Evolutionary conservation across 2,888 invertebrate species (phyloP).

Genomic region (Lasioglossum calceatum): DNA sequence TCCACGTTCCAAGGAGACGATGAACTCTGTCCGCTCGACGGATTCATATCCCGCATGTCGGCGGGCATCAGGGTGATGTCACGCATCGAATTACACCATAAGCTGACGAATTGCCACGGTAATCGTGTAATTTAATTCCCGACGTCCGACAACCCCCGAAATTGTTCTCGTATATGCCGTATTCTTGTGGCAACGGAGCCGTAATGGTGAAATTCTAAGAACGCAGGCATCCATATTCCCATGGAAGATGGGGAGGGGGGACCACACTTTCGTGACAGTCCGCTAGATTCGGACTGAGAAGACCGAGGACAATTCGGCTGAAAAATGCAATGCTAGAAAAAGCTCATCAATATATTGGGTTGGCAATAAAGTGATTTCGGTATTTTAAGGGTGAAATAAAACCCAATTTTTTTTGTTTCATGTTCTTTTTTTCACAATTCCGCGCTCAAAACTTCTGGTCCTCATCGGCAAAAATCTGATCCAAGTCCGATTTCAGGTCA

Average conservation of each 20-base stretch:
- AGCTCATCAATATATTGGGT: too few species aligned
- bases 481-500: too few species aligned
- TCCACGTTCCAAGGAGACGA: slow-evolving; percentile 26
- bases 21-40: slow-evolving; percentile 38
- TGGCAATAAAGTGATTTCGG: too few species aligned
- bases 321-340: not conserved
- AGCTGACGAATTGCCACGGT: slow-evolving; percentile 51
- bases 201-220: slow-evolving; percentile 60
- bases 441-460: too few species aligned
- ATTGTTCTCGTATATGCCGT: slow-evolving; percentile 49
- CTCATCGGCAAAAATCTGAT: too few species aligned
- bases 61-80: slow-evolving; percentile 31
- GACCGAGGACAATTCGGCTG: slow-evolving; percentile 28
- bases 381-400: too few species aligned
- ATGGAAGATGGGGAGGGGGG: slow-evolving; percentile 27
- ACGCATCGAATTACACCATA: slow-evolving; percentile 50
- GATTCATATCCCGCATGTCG: slow-evolving; percentile 36
- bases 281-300: slow-evolving; percentile 16
- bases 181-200: slow-evolving; percentile 37
- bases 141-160: slow-evolving; percentile 47
- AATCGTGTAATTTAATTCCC: slow-evolving; percentile 62
- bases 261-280: slow-evolving; percentile 46
- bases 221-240: slow-evolving; percentile 46
- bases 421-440: too few species aligned
- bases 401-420: too few species aligned